These are phyloP conservation scores for Lerema accius DNA, from an alignment of 1,140 invertebrate species.

Conservation along the genomic window DNA sequence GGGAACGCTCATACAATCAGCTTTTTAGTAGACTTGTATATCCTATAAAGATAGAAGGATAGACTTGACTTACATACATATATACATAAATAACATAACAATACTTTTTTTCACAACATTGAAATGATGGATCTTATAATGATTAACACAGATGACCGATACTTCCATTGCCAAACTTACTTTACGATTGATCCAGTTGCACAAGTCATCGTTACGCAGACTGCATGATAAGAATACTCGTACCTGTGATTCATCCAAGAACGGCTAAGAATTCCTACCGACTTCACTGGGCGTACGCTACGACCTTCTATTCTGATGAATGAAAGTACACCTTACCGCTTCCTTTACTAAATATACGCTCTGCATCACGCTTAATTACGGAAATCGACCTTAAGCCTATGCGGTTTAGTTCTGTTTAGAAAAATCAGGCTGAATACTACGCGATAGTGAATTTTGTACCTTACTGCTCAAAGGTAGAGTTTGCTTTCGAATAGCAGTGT, in stretches of 20 bases:
- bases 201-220: too few relatives aligned
- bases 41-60: too few relatives aligned
- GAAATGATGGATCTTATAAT: too few relatives aligned
- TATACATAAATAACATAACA: too few relatives aligned
- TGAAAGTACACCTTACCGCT: constrained; percentile 37
- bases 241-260: neutral
- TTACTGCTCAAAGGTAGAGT: constrained; percentile 14
- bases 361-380: neutral
- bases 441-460: neutral
- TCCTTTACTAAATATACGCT: neutral
- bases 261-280: neutral
- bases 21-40: too few relatives aligned
- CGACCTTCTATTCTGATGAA: constrained; percentile 42
- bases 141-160: too few relatives aligned
- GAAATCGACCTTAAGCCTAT: constrained; percentile 4
- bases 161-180: too few relatives aligned
- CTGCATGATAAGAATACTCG: too few relatives aligned
- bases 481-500: constrained; percentile 8
- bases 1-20: too few relatives aligned
- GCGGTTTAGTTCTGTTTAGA: neutral
- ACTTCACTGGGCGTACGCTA: constrained; percentile 39
- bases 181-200: too few relatives aligned
- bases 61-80: too few relatives aligned
- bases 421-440: neutral
- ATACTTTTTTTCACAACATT: too few relatives aligned